Base-by-base conservation (phyloP, 2,113 vertebrate species). In the Mola mola region DNA sequence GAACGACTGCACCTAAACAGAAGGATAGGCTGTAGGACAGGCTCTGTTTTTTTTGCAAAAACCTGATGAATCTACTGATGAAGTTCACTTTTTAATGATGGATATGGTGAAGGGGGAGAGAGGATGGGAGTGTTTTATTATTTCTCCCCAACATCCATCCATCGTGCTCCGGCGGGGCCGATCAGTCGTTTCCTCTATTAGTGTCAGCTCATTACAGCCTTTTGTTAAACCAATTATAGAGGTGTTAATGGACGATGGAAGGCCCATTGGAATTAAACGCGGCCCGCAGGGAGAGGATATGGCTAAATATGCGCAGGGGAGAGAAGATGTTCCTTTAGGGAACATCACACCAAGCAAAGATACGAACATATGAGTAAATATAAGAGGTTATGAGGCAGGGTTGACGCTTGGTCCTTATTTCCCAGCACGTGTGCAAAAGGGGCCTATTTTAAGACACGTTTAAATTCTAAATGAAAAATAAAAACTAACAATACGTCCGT, bases 181-280 rank as follows among this genome's bases (percentile, higher is more conserved):
- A 90, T 84, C 24, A 62, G 62, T 57, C 9, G 78, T 34, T 91
- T 92, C 90, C 89, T 89, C 85, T 75, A 88, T 88, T 89, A 90
- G 84, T 71, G 72, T 72, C 62, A 68, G 16, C 75, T 85, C 88
- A 89, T 90, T 88, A 86, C 37, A 29, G 67, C 87, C 37, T 43
- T 59, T 92, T 92, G 91, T 92, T 88, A 83, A 78, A 62, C 67
- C 85, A 89, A 88, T 92, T 88, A 89, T 52, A 79, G 82, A 88
- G 87, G 90, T 91, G 91, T 90, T 92, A 92, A 93, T 93, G 87
- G 86, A 62, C 58, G 73, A 4, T 25, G 52, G 46, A 37, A 5
- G 57, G 4, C 4, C 33, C 21, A 66, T 68, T 78, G 78, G 66
- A 25, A 61, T 82, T 70, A 77, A 55, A 69, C 78, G 21, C 48